These are phyloP conservation scores for Helleia helle DNA, from an alignment of 2,888 invertebrate genomes.

Conservation along the genomic window DNA sequence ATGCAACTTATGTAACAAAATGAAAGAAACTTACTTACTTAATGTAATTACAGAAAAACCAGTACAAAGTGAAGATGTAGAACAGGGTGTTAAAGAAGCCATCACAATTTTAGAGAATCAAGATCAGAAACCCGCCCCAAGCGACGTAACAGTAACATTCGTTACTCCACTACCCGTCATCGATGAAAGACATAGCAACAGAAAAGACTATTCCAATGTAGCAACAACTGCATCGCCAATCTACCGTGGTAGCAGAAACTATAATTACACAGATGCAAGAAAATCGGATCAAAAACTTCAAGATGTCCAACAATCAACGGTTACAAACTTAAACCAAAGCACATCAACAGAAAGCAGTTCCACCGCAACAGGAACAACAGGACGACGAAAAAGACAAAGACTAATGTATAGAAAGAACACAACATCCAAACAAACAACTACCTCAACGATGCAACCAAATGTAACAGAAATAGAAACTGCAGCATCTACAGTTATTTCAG, in stretches of 20 bases:
- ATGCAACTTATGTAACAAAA: no score
- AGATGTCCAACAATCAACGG: slow-evolving; percentile 28
- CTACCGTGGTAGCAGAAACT: slow-evolving; percentile 50
- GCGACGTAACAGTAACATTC: slow-evolving; percentile 33
- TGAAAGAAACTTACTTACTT: neutral
- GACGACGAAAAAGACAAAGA: slow-evolving; percentile 46
- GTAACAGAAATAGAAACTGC: slow-evolving; percentile 39
- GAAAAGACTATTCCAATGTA: slow-evolving; percentile 27
- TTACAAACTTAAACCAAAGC: slow-evolving; percentile 14
- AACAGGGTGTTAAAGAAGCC: slow-evolving; percentile 57
- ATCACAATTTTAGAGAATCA: slow-evolving; percentile 58
- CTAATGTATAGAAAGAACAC: slow-evolving; percentile 40
- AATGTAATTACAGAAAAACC: slow-evolving; percentile 34
- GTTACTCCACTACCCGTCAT: slow-evolving; percentile 48
- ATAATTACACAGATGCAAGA: slow-evolving; percentile 28
- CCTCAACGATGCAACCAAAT: slow-evolving; percentile 24
- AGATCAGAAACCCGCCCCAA: slow-evolving; percentile 29
- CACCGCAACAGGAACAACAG: slow-evolving; percentile 41
- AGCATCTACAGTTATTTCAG: no score
- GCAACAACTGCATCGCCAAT: slow-evolving; percentile 37
- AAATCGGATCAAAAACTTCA: slow-evolving; percentile 20
- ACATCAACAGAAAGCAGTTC: slow-evolving; percentile 33
- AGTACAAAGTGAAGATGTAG: slow-evolving; percentile 50
- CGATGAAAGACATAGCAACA: slow-evolving; percentile 48
- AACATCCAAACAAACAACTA: slow-evolving; percentile 22